Conservation (phyloP, 53 echinoderm and acorn worm species). For the Holothuria scabra region DNA sequence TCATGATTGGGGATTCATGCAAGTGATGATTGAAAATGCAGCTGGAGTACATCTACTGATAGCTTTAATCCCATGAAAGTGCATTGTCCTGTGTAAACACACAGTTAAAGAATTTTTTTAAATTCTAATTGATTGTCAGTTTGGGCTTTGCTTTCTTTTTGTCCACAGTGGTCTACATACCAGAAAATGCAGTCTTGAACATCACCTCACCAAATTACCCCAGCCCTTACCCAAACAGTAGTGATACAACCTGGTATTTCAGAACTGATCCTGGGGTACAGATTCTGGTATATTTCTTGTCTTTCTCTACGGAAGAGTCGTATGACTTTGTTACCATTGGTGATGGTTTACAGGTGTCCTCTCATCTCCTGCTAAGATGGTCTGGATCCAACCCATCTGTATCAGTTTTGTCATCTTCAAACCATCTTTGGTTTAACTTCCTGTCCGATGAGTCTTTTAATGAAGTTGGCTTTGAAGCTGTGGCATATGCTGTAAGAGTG, state of each 20-base stretch:
- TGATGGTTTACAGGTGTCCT: no score
- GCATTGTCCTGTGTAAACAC: no score
- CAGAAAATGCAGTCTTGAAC: not conserved
- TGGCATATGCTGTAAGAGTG: slow-evolving; percentile 5
- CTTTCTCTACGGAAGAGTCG: no score
- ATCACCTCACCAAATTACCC: slow-evolving; percentile 29
- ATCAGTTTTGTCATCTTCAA: slow-evolving; percentile 1
- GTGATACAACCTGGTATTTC: not conserved
- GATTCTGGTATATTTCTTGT: slow-evolving; percentile 25
- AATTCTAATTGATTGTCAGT: no score
- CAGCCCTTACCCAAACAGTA: not conserved
- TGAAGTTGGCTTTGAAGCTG: not conserved
- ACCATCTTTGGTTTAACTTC: slow-evolving; percentile 12
- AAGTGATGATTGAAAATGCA: no score
- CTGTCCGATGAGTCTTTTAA: slow-evolving; percentile 5
- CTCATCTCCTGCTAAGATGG: not conserved
- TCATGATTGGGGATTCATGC: no score
- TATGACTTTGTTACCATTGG: no score
- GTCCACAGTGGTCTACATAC: not conserved
- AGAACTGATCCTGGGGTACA: slow-evolving; percentile 12
- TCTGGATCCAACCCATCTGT: slow-evolving; percentile 17
- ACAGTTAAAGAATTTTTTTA: no score
- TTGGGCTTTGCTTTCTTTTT: no score
- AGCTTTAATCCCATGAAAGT: no score
- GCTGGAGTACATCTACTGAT: no score